Evolutionary conservation across 2,888 invertebrate species (phyloP), one percentile per base, ranked within the genome.

Genomic region (Azorinus chamasolen): DNA sequence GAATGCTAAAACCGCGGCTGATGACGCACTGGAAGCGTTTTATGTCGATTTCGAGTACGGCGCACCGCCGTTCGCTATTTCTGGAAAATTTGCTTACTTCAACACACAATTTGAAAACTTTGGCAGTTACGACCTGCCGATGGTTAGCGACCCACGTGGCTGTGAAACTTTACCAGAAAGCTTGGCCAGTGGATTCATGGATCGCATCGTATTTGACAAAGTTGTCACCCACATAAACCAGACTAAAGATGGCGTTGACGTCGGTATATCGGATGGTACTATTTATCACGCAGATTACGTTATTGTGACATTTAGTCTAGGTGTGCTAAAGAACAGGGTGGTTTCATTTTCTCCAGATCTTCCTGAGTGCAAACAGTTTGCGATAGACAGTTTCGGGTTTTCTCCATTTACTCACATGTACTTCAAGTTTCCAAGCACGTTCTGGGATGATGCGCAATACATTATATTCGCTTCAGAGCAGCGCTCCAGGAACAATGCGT

Each of bases 231-330:
- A 37, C n/a, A 68, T 81, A n/a, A 45, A 64, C 24, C 63, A 77
- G 16, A 51, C 12, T 2, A 63, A 24, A 20, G 51, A 48, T 32
- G 45, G 24, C 0, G 80, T 79, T 3, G 54, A 14, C 1, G 80
- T 83, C 0, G 25, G 46, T 0, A 81, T 79, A 8, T 25, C 43
- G 14, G 51, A 58, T 37, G 78, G 76, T 2, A 59, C 39, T 1
- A 14, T 43, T 2, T 71, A 73, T 39, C 25, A 53, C 3, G 73
- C 74, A 1, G 73, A 78, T 37, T 76, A 53, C 20, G 83, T 59
- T n/a, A 73, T 83, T 14, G 65, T 74, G 1, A 83, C 83, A 4
- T 75, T 78, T 46, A 81, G 83, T 41, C 50, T 83, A 8, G 83
- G 83, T 16, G 83, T 83, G 12, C 53, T 79, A n/a, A 71, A 83